Evolutionary conservation across 2,888 invertebrate genomes (phyloP).

Genomic region (Pyrrhosoma nymphula): DNA sequence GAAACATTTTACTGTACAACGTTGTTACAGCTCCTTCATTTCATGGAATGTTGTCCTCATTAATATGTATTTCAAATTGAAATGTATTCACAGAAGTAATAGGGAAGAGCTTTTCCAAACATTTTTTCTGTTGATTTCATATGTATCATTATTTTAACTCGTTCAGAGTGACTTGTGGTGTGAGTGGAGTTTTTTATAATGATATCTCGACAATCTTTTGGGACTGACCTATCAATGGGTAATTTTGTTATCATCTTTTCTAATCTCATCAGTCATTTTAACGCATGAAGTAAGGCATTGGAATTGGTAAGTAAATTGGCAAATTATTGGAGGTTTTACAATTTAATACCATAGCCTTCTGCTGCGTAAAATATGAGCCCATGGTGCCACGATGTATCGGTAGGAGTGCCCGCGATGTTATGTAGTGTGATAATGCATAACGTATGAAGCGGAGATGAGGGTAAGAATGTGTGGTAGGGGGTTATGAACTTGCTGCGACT

Average conservation of each 20-base stretch:
- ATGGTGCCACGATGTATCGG: no score
- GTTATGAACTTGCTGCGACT: no score
- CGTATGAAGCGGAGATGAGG: no score
- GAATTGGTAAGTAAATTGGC: no score
- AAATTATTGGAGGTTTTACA: no score
- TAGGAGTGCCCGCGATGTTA: no score
- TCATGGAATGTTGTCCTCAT: neutral
- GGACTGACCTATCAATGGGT: neutral
- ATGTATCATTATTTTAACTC: neutral
- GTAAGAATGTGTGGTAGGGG: no score
- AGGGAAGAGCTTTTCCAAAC: neutral
- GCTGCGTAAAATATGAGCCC: no score
- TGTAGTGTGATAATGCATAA: no score
- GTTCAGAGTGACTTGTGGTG: neutral
- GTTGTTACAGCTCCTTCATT: neutral
- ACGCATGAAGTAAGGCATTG: neutral
- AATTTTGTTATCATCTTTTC: neutral
- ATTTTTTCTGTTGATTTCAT: neutral
- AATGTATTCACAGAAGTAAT: conserved; percentile 41
- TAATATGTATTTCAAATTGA: conserved; percentile 22
- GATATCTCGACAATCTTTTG: neutral
- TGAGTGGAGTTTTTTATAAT: neutral
- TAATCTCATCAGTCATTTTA: neutral
- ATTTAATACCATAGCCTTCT: no score
- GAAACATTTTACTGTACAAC: no score